Conservation (phyloP, 2,888 invertebrate genomes). For the Drosophila macrospina region DNA sequence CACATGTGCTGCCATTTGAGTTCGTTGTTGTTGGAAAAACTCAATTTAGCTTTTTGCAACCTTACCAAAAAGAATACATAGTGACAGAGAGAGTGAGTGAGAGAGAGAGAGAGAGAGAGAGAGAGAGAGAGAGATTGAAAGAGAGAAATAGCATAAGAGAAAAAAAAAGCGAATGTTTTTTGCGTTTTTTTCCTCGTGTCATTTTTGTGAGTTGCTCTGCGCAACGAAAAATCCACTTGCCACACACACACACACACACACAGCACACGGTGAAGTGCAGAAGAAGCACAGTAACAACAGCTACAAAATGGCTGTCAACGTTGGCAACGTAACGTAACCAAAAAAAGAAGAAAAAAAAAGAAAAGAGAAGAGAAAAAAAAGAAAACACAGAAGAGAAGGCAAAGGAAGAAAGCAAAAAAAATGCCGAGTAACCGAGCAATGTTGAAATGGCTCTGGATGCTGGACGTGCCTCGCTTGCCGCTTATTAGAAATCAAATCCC, state of each 20-base stretch:
- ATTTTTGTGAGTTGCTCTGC: constrained; percentile 68
- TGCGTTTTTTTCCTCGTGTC: constrained; percentile 51
- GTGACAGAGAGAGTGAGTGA: constrained; percentile 19
- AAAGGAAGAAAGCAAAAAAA: background rate
- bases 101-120: constrained; percentile 26
- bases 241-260: constrained; percentile 28
- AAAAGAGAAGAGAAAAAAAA: background rate
- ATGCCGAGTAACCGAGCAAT: constrained; percentile 35
- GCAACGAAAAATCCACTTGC: constrained; percentile 69
- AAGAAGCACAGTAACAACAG: constrained; percentile 29
- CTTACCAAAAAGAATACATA: constrained; percentile 53
- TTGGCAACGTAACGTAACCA: constrained; percentile 47
- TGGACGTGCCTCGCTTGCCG: constrained; percentile 77
- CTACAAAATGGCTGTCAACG: constrained; percentile 72
- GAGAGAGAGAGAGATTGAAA: constrained; percentile 28
- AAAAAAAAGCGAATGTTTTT: constrained; percentile 56
- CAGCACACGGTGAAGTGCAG: constrained; percentile 6
- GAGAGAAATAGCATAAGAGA: constrained; percentile 37
- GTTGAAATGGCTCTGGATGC: constrained; percentile 50
- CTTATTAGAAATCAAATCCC: constrained; percentile 82
- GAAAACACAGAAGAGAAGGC: background rate
- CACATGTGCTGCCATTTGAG: constrained; percentile 42
- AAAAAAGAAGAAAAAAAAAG: background rate
- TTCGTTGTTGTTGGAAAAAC: constrained; percentile 76
- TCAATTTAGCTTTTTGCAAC: constrained; percentile 78